A percentile compares a stretch with the other conserved stretches of the same genome.
Conservation (phyloP, 1,140 invertebrate species). For the Yoshiicerus persimilis region DNA sequence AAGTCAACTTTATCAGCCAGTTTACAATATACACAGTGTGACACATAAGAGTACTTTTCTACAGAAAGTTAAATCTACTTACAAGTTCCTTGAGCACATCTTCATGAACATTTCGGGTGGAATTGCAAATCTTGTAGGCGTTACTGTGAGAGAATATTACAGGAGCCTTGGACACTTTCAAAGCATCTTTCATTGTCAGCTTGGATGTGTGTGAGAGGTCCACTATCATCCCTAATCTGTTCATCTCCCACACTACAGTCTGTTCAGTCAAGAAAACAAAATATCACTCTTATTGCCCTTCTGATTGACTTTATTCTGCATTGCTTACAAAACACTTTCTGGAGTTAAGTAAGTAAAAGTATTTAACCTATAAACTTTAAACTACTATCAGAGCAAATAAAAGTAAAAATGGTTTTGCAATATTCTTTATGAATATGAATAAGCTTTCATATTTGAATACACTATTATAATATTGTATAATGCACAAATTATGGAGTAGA, state of each 20-base stretch:
- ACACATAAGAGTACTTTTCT: not conserved
- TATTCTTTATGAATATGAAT: too few relatives aligned
- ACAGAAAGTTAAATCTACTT: slow-evolving; percentile 49
- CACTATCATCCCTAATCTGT: slow-evolving; percentile 86
- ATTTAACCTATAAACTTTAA: too few relatives aligned
- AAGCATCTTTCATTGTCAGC: slow-evolving; percentile 75
- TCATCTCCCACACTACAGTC: slow-evolving; percentile 80
- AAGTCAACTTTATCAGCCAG: not conserved
- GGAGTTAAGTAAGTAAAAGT: too few relatives aligned
- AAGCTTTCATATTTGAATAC: too few relatives aligned
- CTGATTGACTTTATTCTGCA: too few relatives aligned
- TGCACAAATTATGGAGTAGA: too few relatives aligned
- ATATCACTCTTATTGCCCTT: not conserved
- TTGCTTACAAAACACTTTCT: too few relatives aligned
- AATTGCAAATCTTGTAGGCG: slow-evolving; percentile 78
- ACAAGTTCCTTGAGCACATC: slow-evolving; percentile 78
- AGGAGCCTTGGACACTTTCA: slow-evolving; percentile 73
- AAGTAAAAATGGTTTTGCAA: too few relatives aligned
- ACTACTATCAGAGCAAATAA: too few relatives aligned
- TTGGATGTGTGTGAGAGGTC: slow-evolving; percentile 85
- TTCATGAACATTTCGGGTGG: slow-evolving; percentile 83
- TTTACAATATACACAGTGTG: not conserved
- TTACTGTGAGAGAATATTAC: slow-evolving; percentile 89
- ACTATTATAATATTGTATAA: too few relatives aligned
- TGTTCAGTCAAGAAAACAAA: slow-evolving; percentile 52